phyloP scores from a whole-genome alignment of 2,888 invertebrate genomes.

The Callosobruchus maculatus region DNA sequence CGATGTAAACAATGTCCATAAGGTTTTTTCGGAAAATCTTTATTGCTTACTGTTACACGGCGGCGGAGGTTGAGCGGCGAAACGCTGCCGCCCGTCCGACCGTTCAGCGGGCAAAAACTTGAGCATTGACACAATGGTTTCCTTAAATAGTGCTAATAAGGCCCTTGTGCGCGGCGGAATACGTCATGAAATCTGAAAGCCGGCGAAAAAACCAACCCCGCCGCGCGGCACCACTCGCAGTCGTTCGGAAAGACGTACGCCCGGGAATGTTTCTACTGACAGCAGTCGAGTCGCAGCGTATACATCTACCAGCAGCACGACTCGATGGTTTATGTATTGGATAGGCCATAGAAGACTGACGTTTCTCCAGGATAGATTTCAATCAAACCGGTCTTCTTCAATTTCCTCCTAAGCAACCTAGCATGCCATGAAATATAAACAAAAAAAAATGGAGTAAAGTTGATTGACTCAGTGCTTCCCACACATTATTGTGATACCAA shows the following conservation, averaged over 20 bases:
- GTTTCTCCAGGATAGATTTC: no score
- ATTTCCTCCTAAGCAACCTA: no score
- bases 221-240: no score
- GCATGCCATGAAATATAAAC: no score
- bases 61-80: neutral
- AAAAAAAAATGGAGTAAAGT: no score
- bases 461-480: no score
- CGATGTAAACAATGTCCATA: slow-evolving; percentile 29
- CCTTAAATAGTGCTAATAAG: slow-evolving; percentile 45
- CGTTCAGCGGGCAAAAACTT: slow-evolving; percentile 33
- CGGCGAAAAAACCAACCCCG: slow-evolving; percentile 37
- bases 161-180: slow-evolving; percentile 41
- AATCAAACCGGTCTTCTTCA: no score
- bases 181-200: slow-evolving; percentile 43
- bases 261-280: slow-evolving; percentile 31
- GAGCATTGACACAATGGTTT: slow-evolving; percentile 42
- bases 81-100: slow-evolving; percentile 3
- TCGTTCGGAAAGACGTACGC: slow-evolving; percentile 34
- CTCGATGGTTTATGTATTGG: neutral
- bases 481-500: no score
- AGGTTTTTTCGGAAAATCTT: slow-evolving; percentile 25
- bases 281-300: no score
- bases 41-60: slow-evolving; percentile 34
- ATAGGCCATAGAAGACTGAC: no score
- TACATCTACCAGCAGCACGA: neutral